Percentiles rank a stretch among this genome's conserved stretches.
These are phyloP conservation scores for Fissipunctia ypsillon DNA, from an alignment of 2,888 invertebrate species.

Conservation along the genomic window DNA sequence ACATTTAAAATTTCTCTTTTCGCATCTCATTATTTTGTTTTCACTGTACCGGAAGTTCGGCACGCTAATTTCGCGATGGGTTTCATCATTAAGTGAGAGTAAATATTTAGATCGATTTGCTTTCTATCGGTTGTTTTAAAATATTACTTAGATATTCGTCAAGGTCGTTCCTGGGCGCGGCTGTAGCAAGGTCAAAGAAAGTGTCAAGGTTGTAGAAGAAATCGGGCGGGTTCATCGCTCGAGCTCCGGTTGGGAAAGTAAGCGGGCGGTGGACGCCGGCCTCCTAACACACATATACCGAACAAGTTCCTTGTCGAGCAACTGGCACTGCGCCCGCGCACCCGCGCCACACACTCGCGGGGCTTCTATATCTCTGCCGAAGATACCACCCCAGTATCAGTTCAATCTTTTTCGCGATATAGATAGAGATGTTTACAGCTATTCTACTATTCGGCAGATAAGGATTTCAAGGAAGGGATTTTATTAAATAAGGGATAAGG, in stretches of 20 bases:
- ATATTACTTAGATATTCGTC: constrained; percentile 73
- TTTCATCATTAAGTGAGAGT: constrained; percentile 88
- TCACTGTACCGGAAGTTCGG: constrained; percentile 84
- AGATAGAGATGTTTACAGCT: constrained; percentile 15
- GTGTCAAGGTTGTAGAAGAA: constrained; percentile 90
- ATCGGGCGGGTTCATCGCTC: constrained; percentile 87
- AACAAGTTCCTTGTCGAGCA: constrained; percentile 82
- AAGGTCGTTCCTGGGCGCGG: constrained; percentile 82
- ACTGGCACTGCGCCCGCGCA: constrained; percentile 69
- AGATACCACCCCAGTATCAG: constrained; percentile 66
- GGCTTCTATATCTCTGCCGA: constrained; percentile 75
- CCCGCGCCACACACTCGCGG: constrained; percentile 39
- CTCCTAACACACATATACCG: constrained; percentile 87
- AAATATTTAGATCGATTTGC: constrained; percentile 83
- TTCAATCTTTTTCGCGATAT: constrained; percentile 63
- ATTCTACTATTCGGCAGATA: constrained; percentile 48
- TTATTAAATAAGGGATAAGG: constrained; percentile 67
- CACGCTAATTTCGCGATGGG: constrained; percentile 83
- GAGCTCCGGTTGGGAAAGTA: constrained; percentile 87
- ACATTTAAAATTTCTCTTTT: constrained; percentile 90
- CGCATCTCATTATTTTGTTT: constrained; percentile 89
- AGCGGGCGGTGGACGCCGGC: constrained; percentile 83
- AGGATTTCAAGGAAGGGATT: constrained; percentile 69
- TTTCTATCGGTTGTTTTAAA: constrained; percentile 80
- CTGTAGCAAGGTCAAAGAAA: constrained; percentile 87